Percentiles rank a stretch among this genome's conserved stretches.
Conservation (phyloP, 2,888 invertebrate species). For the Eulithis prunata region DNA sequence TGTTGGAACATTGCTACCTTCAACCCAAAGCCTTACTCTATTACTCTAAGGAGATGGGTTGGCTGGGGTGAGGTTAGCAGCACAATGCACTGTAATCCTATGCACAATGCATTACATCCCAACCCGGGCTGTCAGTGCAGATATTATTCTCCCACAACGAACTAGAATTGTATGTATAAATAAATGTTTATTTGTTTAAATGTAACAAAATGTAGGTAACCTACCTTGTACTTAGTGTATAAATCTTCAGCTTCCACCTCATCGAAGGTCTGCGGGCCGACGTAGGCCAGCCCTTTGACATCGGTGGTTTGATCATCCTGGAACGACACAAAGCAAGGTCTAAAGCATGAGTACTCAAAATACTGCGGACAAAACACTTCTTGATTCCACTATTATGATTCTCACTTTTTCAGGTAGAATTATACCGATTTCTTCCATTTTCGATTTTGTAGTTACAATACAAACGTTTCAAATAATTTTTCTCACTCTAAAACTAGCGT, state of each 20-base stretch:
- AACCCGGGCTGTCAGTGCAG: too few relatives aligned
- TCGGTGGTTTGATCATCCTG: slow-evolving; percentile 87
- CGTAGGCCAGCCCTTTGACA: slow-evolving; percentile 86
- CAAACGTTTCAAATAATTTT: background rate
- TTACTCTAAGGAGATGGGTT: too few relatives aligned
- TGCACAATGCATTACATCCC: too few relatives aligned
- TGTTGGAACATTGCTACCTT: too few relatives aligned
- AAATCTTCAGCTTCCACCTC: slow-evolving; percentile 96
- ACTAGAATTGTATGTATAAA: too few relatives aligned
- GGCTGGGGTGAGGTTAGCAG: too few relatives aligned
- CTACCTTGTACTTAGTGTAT: slow-evolving; percentile 97
- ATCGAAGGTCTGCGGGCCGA: slow-evolving; percentile 89
- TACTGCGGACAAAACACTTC: slow-evolving; percentile 4
- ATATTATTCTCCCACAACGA: too few relatives aligned
- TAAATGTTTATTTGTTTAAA: too few relatives aligned
- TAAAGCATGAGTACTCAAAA: slow-evolving; percentile 25
- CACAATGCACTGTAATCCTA: too few relatives aligned
- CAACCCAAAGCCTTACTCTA: too few relatives aligned
- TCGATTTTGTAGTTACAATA: slow-evolving; percentile 31
- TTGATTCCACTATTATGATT: background rate
- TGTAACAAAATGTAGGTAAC: slow-evolving; percentile 33
- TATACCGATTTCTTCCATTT: slow-evolving; percentile 93
- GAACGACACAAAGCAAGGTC: slow-evolving; percentile 8
- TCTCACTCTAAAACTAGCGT: too few relatives aligned
- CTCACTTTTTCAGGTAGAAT: slow-evolving; percentile 91